phyloP scores from a whole-genome alignment of 2,888 invertebrate genomes.

The Lepidonotus clava region DNA sequence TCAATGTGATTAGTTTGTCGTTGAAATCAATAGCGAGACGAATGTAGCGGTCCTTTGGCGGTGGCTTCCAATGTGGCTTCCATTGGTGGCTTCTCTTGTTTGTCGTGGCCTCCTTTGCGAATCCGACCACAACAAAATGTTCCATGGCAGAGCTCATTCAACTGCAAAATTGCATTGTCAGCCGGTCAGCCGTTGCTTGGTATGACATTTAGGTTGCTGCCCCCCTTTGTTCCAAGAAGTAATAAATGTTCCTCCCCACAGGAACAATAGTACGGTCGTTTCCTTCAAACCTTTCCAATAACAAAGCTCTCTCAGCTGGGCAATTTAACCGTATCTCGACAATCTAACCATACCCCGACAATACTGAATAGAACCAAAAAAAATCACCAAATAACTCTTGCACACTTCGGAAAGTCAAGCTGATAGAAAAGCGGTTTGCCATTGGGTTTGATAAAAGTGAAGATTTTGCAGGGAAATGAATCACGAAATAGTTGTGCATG shows the following conservation, averaged over 20 bases:
- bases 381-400: too few relatives aligned
- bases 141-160: slow-evolving; percentile 42
- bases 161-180: slow-evolving; percentile 51
- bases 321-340: not conserved
- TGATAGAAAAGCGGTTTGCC: too few relatives aligned
- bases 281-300: not conserved
- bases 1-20: slow-evolving; percentile 28
- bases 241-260: slow-evolving; percentile 25
- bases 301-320: not conserved
- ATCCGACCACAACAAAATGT: slow-evolving; percentile 33
- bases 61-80: slow-evolving; percentile 33
- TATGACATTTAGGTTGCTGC: not conserved
- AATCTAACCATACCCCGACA: too few relatives aligned
- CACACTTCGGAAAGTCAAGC: too few relatives aligned
- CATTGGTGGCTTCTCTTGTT: slow-evolving; percentile 11
- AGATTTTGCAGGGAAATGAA: too few relatives aligned
- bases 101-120: not conserved
- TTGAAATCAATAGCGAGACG: slow-evolving; percentile 45
- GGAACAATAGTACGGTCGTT: not conserved
- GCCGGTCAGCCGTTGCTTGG: not conserved
- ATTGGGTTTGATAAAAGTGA: too few relatives aligned
- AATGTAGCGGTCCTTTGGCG: slow-evolving; percentile 8
- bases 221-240: not conserved
- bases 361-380: too few relatives aligned
- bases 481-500: not conserved